Evolutionary conservation across 2,888 invertebrate species (phyloP).

Genomic region (Dicyrtoma fusca): DNA sequence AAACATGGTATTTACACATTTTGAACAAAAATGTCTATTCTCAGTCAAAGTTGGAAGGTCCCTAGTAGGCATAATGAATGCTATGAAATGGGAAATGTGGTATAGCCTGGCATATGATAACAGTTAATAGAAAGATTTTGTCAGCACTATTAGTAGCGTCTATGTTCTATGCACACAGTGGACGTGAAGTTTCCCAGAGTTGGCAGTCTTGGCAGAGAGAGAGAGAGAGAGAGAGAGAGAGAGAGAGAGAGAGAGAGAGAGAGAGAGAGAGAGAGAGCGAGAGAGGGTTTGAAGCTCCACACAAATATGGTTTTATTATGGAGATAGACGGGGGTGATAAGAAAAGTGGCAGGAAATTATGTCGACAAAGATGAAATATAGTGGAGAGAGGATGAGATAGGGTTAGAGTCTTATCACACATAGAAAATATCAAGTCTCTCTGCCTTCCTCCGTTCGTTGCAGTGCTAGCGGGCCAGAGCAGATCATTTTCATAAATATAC

Average conservation of each 20-base stretch:
- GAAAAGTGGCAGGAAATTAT: slow-evolving; percentile 44
- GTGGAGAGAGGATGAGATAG: slow-evolving; percentile 32
- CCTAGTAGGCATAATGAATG: no score
- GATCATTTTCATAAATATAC: slow-evolving; percentile 34
- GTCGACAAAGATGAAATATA: slow-evolving; percentile 45
- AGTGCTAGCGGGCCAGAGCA: not conserved
- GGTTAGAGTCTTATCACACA: slow-evolving; percentile 30
- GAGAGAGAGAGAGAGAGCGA: no score
- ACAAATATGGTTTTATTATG: slow-evolving; percentile 46
- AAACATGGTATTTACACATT: no score
- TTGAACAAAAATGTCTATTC: no score
- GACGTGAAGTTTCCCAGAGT: slow-evolving; percentile 21
- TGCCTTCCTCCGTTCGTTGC: not conserved
- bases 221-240: slow-evolving; percentile 16
- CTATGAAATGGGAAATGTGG: no score
- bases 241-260: no score
- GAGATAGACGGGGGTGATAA: slow-evolving; percentile 41
- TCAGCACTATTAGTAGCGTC: no score
- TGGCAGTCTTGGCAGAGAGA: not conserved
- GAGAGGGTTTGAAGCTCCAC: no score
- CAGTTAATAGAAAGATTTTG: no score
- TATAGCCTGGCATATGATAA: no score
- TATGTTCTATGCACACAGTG: no score
- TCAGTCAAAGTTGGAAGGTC: no score
- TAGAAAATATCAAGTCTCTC: slow-evolving; percentile 21